These are phyloP conservation scores for Microplitis demolitor DNA, from an alignment of 1,140 invertebrate species.

Conservation along the genomic window DNA sequence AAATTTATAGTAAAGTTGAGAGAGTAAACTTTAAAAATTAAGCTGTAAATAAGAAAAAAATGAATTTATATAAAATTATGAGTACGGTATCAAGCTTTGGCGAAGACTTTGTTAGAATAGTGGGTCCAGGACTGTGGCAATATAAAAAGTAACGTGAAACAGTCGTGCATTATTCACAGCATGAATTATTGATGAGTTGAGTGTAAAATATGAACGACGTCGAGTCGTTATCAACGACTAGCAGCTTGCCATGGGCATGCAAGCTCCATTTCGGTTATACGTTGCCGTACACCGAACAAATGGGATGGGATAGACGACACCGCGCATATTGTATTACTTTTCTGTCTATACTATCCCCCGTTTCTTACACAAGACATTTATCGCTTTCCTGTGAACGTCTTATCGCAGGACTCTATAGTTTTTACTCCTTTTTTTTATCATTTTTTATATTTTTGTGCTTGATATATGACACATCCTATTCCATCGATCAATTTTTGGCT, in stretches of 20 bases:
- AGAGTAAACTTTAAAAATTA: no score
- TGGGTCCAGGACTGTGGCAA: conserved; percentile 15
- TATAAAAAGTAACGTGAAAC: conserved; percentile 55
- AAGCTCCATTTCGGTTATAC: conserved; percentile 17
- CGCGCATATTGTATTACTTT: conserved; percentile 47
- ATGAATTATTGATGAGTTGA: conserved; percentile 60
- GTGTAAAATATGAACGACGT: conserved; percentile 58
- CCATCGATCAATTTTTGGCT: neutral
- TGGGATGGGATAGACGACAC: conserved; percentile 46
- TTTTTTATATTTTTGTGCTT: neutral
- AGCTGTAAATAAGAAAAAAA: neutral
- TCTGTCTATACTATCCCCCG: conserved; percentile 16
- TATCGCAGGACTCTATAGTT: neutral
- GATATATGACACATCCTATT: neutral
- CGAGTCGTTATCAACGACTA: conserved; percentile 58
- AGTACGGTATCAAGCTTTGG: neutral
- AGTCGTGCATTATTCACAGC: conserved; percentile 58
- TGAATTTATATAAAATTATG: neutral
- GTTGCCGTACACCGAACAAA: conserved; percentile 37
- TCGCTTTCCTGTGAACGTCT: neutral
- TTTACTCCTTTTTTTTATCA: neutral
- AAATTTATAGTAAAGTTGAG: no score
- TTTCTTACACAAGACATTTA: neutral
- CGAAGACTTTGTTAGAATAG: conserved; percentile 2
- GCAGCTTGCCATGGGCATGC: conserved; percentile 24